A percentile compares a stretch with the other conserved stretches of the same genome.
Evolutionary conservation across 2,797 vertebrate species (phyloP).

Genomic region (Syndactyla subalaris): DNA sequence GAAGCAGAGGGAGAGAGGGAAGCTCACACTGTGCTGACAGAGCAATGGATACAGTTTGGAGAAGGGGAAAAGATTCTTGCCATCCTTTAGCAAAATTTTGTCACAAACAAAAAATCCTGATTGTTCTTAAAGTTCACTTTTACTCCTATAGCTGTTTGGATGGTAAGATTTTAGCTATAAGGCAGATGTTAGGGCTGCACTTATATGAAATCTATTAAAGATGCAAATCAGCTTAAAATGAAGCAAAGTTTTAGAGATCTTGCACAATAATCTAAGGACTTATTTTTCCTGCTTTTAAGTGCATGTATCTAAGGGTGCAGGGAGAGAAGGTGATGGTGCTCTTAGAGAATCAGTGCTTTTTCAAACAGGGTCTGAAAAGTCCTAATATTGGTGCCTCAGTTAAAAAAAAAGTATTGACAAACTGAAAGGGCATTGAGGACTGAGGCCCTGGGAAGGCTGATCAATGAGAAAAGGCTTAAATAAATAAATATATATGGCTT

Average conservation of each 20-base stretch:
- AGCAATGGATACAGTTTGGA: neutral
- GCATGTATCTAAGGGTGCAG: neutral
- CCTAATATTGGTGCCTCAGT: neutral
- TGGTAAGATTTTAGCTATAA: neutral
- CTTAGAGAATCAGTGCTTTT: neutral
- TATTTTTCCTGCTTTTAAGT: neutral
- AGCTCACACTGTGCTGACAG: neutral
- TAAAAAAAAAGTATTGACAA: constrained; percentile 4
- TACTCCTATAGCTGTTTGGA: neutral
- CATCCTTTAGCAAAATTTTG: neutral
- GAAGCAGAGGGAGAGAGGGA: constrained; percentile 11
- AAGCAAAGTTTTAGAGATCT: neutral
- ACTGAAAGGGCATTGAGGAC: constrained; percentile 28
- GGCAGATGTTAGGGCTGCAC: neutral
- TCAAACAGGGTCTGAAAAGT: neutral
- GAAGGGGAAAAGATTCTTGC: neutral
- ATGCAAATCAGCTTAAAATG: neutral
- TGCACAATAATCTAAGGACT: neutral
- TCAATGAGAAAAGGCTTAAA: constrained; percentile 57
- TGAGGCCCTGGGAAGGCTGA: constrained; percentile 24
- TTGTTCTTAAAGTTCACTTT: neutral
- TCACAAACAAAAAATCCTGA: neutral
- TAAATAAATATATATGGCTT: constrained; percentile 55
- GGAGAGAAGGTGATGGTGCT: neutral
- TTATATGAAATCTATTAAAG: neutral